Percentiles rank a stretch among this genome's conserved stretches.
phyloP scores from a whole-genome alignment of 2,888 invertebrate genomes.

The Cosmia trapezina region DNA sequence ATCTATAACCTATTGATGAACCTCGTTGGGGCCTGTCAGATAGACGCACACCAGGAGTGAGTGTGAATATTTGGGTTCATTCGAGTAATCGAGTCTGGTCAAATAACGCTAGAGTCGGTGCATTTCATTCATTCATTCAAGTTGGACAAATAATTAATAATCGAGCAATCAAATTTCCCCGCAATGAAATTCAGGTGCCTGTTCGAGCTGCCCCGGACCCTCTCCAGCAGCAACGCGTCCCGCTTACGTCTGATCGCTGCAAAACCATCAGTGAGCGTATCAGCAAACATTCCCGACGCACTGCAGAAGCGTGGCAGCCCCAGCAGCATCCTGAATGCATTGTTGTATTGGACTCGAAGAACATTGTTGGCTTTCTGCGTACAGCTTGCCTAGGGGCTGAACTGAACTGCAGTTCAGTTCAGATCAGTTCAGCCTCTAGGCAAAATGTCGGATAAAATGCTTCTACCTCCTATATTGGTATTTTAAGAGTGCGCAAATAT shows the following conservation, averaged over 20 bases:
- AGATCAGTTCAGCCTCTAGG: no score
- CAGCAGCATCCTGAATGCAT: not conserved
- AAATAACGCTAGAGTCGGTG: no score
- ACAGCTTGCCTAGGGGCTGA: not conserved
- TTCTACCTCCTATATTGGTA: not conserved
- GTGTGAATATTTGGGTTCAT: no score
- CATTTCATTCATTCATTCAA: no score
- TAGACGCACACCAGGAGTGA: no score
- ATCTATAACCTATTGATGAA: no score
- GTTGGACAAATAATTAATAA: not conserved
- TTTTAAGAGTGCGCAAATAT: not conserved
- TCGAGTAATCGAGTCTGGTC: no score
- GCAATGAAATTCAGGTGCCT: not conserved
- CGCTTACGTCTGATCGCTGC: not conserved
- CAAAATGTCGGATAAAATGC: not conserved
- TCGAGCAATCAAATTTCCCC: not conserved
- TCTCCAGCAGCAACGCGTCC: not conserved
- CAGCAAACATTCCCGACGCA: not conserved
- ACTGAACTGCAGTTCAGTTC: no score
- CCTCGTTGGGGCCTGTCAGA: no score
- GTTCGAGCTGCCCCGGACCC: not conserved
- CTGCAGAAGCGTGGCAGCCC: not conserved
- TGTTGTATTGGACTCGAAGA: not conserved
- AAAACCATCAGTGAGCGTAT: not conserved
- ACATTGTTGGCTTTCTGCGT: not conserved